Evolutionary conservation across 1,140 invertebrate genomes (phyloP).

Genomic region (Drosophila tristis): DNA sequence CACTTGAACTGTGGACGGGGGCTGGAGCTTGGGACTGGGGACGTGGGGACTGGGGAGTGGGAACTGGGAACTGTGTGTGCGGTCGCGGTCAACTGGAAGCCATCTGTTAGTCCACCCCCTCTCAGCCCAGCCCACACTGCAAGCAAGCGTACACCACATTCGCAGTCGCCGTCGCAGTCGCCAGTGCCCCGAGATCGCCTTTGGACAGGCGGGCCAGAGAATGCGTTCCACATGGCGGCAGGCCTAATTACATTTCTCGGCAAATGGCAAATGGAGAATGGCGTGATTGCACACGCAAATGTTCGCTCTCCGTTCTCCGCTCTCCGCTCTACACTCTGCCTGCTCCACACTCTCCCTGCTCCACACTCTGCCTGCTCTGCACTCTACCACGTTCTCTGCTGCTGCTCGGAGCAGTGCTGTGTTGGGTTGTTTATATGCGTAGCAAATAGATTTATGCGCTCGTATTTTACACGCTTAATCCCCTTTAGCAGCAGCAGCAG

Average conservation of each 20-base stretch:
- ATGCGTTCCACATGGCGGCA: conserved; percentile 77
- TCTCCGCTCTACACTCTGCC: neutral
- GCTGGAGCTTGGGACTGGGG: too few species aligned
- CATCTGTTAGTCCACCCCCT: conserved; percentile 55
- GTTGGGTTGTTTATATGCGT: conserved; percentile 72
- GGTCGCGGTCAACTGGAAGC: conserved; percentile 58
- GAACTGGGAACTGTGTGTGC: conserved; percentile 20
- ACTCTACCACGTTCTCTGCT: neutral
- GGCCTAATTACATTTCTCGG: conserved; percentile 77
- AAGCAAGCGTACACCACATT: neutral
- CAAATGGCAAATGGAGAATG: conserved; percentile 65
- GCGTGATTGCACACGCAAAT: conserved; percentile 70
- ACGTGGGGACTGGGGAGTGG: too few species aligned
- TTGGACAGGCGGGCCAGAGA: conserved; percentile 29
- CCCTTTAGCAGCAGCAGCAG: conserved; percentile 3
- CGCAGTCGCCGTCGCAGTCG: neutral
- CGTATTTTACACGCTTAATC: conserved; percentile 76
- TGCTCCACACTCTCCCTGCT: too few species aligned
- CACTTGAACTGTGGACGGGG: neutral
- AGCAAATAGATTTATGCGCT: conserved; percentile 78
- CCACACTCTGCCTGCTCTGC: neutral
- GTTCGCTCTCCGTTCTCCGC: conserved; percentile 1
- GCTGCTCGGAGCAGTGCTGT: too few species aligned
- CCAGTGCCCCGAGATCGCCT: conserved; percentile 7
- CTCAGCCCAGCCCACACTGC: neutral